Evolutionary conservation across 2,797 vertebrate species (phyloP).

Genomic region (Sebastes paucispinis): DNA sequence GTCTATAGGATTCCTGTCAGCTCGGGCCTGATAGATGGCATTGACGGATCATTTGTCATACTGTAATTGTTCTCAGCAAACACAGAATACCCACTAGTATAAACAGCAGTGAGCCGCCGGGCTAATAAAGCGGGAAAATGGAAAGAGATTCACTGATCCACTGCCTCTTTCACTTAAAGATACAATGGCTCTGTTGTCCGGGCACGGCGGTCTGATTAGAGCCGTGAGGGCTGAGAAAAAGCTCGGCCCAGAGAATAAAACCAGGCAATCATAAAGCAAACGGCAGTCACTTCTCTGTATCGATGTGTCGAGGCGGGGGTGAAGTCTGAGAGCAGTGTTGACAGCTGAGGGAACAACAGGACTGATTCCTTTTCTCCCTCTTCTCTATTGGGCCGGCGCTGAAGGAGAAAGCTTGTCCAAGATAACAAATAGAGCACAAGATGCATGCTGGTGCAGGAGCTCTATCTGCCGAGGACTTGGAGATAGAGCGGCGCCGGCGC

Average conservation of each 20-base stretch:
- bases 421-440: slow-evolving; percentile 78
- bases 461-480: slow-evolving; percentile 64
- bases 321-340: slow-evolving; percentile 77
- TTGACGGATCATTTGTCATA: slow-evolving; percentile 99
- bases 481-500: slow-evolving; percentile 65
- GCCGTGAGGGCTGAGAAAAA: slow-evolving; percentile 71
- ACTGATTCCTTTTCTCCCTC: slow-evolving; percentile 78
- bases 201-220: slow-evolving; percentile 78
- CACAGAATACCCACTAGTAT: slow-evolving; percentile 98
- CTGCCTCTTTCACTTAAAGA: slow-evolving; percentile 82
- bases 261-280: slow-evolving; percentile 85
- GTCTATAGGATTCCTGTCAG: slow-evolving; percentile 99
- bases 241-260: slow-evolving; percentile 77
- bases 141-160: slow-evolving; percentile 93
- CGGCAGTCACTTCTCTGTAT: slow-evolving; percentile 83
- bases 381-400: slow-evolving; percentile 76
- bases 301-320: slow-evolving; percentile 78
- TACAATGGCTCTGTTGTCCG: slow-evolving; percentile 80
- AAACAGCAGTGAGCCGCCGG: slow-evolving; percentile 93
- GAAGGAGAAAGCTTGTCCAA: slow-evolving; percentile 74
- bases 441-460: slow-evolving; percentile 64
- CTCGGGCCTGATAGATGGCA: slow-evolving; percentile 96
- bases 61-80: slow-evolving; percentile 99
- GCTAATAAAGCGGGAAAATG: slow-evolving; percentile 96
- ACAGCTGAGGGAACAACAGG: slow-evolving; percentile 82